These are phyloP conservation scores for Mayetiola destructor DNA, from an alignment of 2,888 invertebrate species.

Conservation along the genomic window DNA sequence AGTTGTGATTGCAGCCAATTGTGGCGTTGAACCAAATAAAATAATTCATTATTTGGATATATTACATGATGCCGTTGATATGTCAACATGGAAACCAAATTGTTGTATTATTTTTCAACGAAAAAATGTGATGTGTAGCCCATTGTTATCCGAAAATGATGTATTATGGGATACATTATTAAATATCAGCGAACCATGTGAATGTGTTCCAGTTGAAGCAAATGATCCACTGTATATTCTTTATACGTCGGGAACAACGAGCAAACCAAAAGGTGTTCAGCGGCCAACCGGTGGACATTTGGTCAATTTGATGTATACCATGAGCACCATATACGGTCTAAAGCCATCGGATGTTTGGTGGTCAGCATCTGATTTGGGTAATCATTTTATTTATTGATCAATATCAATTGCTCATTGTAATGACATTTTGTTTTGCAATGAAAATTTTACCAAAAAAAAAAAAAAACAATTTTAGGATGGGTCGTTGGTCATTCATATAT, in stretches of 20 bases:
- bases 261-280: constrained; percentile 62
- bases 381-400: background rate
- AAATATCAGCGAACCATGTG: constrained; percentile 47
- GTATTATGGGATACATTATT: constrained; percentile 65
- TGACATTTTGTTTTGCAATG: no score
- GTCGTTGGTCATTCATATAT: constrained; percentile 93
- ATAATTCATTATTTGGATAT: constrained; percentile 42
- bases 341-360: constrained; percentile 71
- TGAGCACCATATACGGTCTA: constrained; percentile 69
- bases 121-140: constrained; percentile 47
- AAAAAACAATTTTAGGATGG: constrained; percentile 53
- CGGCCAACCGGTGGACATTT: constrained; percentile 81
- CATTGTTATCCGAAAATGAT: constrained; percentile 51
- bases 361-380: constrained; percentile 64
- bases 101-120: constrained; percentile 74
- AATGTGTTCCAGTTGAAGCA: constrained; percentile 68
- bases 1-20: constrained; percentile 77
- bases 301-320: constrained; percentile 69
- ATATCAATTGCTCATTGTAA: background rate
- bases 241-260: constrained; percentile 83
- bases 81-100: constrained; percentile 56
- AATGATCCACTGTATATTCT: constrained; percentile 83
- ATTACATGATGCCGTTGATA: constrained; percentile 47
- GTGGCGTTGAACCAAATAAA: constrained; percentile 78
- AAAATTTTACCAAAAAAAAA: no score